Evolutionary conservation across 2,113 vertebrate species (phyloP), one percentile per base, ranked within the genome.

Genomic region (Ciconia stormi): DNA sequence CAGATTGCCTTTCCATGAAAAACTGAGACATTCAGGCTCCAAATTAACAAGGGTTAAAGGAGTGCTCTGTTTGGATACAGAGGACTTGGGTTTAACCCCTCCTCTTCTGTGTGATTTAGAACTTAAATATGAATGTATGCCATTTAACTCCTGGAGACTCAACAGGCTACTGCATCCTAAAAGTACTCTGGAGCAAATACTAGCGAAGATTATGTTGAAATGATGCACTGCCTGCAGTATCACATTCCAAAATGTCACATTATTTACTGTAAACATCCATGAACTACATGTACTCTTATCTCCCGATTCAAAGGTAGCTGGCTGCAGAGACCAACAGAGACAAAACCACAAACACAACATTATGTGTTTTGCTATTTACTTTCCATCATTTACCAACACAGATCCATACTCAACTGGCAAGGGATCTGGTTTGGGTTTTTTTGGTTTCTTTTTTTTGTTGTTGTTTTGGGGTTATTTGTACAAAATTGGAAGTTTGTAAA

Each of bases 261-360:
- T 78, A 72, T 92, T 97, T 96, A 69, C 93, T 55, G 80, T 63
- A 89, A 73, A 76, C 87, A 91, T 44, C 58, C 87, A 78, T 63
- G 91, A 95, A 97, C 90, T 55, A 69, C 72, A 38, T 13, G 79
- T 23, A 89, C 72, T 56, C 71, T 94, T 96, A 92, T 90, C 79
- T 95, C 66, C 36, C 4, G 58, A 93, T 78, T 93, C 93, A 84
- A 96, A 49, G 84, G 87, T 94, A 94, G 36, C 14, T 96, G 89
- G 81, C 84, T 95, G 67, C 66, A 93, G 87, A 56, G 34, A 93
- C 27, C 47, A 78, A 52, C 12, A 71, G 65, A 47, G 46, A 42
- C 55, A 74, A 93, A 90, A n/a, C 29, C 70, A 88, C 71, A 96
- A 95, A 95, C 47, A 67, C 23, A 95, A 72, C 67, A 61, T 19